phyloP scores from a whole-genome alignment of 2,113 vertebrate species.

The Corydoras sp. region DNA sequence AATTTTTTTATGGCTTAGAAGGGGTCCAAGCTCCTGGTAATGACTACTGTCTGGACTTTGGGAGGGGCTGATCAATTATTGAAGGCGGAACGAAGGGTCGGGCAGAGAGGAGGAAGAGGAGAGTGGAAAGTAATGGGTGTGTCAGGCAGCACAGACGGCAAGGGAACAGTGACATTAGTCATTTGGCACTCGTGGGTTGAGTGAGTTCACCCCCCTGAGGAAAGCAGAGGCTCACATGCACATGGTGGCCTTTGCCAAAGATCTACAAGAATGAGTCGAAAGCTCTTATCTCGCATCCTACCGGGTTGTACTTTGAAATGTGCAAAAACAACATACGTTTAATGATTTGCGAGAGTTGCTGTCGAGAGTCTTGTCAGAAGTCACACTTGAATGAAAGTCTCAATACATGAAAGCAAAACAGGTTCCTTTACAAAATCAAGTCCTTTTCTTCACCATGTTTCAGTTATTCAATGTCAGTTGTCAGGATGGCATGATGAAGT shows the following conservation, averaged over 20 bases:
- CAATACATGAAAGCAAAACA: no score
- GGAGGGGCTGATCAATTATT: conserved; percentile 46
- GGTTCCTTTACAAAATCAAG: no score
- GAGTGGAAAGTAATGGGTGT: conserved; percentile 30
- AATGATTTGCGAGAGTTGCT: not conserved
- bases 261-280: conserved; percentile 35
- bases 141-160: conserved; percentile 38
- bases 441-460: not conserved
- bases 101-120: conserved; percentile 31
- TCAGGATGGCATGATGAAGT: conserved; percentile 1
- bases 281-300: conserved; percentile 2
- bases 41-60: conserved; percentile 42
- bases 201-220: conserved; percentile 38
- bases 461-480: not conserved
- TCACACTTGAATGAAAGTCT: no score
- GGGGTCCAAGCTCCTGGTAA: conserved; percentile 32
- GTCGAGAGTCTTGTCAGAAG: not conserved
- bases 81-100: conserved; percentile 32
- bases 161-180: conserved; percentile 44
- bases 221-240: conserved; percentile 39
- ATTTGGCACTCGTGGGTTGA: conserved; percentile 40
- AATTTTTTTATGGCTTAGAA: conserved; percentile 21
- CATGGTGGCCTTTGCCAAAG: conserved; percentile 25
- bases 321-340: not conserved
- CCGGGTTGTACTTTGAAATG: not conserved